These are phyloP conservation scores for Philopedon plagiatum DNA, from an alignment of 2,888 invertebrate genomes.

Conservation along the genomic window DNA sequence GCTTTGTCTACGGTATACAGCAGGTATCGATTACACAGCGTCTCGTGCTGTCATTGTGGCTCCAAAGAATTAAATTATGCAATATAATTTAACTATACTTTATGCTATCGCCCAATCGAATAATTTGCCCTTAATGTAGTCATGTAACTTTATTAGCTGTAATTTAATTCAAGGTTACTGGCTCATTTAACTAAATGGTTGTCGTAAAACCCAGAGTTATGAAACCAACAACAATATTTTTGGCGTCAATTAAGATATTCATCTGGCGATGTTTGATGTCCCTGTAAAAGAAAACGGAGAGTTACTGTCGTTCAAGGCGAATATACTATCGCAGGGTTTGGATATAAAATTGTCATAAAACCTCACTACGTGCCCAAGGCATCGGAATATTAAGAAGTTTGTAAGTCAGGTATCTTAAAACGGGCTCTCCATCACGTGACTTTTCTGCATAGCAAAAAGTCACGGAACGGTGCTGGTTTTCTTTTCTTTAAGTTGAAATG, in stretches of 20 bases:
- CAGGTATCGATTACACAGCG: too few relatives aligned
- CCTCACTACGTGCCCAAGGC: conserved; percentile 40
- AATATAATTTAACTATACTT: too few relatives aligned
- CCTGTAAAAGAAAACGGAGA: conserved; percentile 41
- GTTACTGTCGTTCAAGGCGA: conserved; percentile 34
- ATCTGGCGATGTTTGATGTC: conserved; percentile 22
- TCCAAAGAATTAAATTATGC: too few relatives aligned
- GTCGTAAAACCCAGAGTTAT: too few relatives aligned
- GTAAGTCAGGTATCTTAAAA: conserved; percentile 46
- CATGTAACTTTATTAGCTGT: too few relatives aligned
- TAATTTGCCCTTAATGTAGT: too few relatives aligned
- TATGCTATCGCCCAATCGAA: too few relatives aligned
- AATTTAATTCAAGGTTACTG: too few relatives aligned
- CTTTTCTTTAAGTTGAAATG: conserved; percentile 41
- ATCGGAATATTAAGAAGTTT: conserved; percentile 36
- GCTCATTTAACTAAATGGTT: too few relatives aligned
- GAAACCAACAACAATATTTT: not conserved
- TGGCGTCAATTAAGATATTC: not conserved
- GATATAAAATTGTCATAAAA: conserved; percentile 50
- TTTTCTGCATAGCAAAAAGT: conserved; percentile 41
- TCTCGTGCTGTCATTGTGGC: too few relatives aligned
- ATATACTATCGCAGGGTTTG: conserved; percentile 40
- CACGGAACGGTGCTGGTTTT: conserved; percentile 41
- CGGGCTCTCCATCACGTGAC: conserved; percentile 34
- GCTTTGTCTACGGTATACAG: too few relatives aligned